Conservation (phyloP, 2,888 invertebrate species). For the Campoletis raptor region DNA sequence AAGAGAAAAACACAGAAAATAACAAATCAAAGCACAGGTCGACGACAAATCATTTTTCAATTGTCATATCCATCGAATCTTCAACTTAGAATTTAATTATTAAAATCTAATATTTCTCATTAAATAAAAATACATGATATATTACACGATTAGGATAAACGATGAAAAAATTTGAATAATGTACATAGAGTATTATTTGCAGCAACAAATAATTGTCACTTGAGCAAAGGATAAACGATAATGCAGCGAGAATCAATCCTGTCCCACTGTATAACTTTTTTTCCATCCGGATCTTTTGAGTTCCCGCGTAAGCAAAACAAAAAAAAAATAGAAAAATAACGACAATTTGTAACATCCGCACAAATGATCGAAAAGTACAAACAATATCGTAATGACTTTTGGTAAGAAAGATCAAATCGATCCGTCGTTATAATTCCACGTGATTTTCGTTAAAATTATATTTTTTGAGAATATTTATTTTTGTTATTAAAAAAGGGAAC, state of each 20-base stretch:
- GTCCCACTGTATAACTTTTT: neutral
- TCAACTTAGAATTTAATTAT: conserved; percentile 30
- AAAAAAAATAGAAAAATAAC: neutral
- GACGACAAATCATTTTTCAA: conserved; percentile 7
- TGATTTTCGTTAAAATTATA: conserved; percentile 23
- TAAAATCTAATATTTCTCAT: conserved; percentile 32
- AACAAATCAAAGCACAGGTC: conserved; percentile 12
- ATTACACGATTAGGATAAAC: conserved; percentile 26
- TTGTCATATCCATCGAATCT: conserved; percentile 30
- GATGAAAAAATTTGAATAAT: conserved; percentile 23
- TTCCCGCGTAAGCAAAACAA: neutral
- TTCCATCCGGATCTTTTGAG: neutral
- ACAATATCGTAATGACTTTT: neutral
- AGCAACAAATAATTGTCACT: conserved; percentile 10
- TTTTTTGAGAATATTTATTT: conserved; percentile 35
- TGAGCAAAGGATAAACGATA: conserved; percentile 47
- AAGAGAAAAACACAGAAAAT: conserved; percentile 1
- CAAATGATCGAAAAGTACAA: neutral
- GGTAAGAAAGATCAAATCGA: neutral
- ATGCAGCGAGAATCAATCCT: conserved; percentile 1
- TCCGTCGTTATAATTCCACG: neutral
- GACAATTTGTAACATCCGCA: neutral
- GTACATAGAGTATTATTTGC: conserved; percentile 57
- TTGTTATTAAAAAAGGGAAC: neutral
- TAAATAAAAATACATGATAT: conserved; percentile 48